A percentile compares a stretch with the other conserved stretches of the same genome.
Conservation (phyloP, 2,797 vertebrate species). For the Hyperoplus lanceolatus region DNA sequence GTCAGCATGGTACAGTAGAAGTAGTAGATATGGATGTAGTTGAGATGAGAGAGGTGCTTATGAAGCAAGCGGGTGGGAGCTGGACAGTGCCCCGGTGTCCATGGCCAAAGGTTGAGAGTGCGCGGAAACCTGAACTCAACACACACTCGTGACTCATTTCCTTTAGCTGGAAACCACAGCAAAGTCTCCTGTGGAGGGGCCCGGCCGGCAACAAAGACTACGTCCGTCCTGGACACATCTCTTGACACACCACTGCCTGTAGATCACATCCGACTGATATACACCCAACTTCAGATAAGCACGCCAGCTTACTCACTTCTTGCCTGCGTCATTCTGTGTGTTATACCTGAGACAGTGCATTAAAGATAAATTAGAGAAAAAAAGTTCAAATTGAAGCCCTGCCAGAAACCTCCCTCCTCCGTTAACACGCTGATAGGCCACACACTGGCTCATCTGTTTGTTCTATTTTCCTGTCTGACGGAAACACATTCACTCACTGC, state of each 20-base stretch:
- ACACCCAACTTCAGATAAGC: slow-evolving; percentile 49
- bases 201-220: slow-evolving; percentile 71
- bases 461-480: slow-evolving; percentile 56
- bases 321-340: not conserved
- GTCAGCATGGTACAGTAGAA: slow-evolving; percentile 13
- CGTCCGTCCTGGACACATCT: slow-evolving; percentile 56
- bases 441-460: slow-evolving; percentile 61
- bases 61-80: slow-evolving; percentile 35
- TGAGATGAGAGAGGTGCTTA: slow-evolving; percentile 1
- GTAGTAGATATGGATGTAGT: slow-evolving; percentile 56
- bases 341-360: slow-evolving; percentile 23
- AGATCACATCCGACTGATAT: slow-evolving; percentile 48
- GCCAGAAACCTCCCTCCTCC: slow-evolving; percentile 35
- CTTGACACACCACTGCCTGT: slow-evolving; percentile 51
- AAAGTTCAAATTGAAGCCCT: slow-evolving; percentile 10
- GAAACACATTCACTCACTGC: slow-evolving; percentile 45
- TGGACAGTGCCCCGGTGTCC: slow-evolving; percentile 51
- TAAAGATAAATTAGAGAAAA: not conserved
- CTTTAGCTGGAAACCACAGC: slow-evolving; percentile 77
- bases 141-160: slow-evolving; percentile 83
- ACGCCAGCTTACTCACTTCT: slow-evolving; percentile 4
- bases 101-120: slow-evolving; percentile 65
- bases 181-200: slow-evolving; percentile 71
- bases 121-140: slow-evolving; percentile 80
- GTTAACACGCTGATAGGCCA: slow-evolving; percentile 56